Evolutionary conservation across 2,888 invertebrate genomes (phyloP), one percentile per base, ranked within the genome.

Genomic region (Oxycera nigricornis): DNA sequence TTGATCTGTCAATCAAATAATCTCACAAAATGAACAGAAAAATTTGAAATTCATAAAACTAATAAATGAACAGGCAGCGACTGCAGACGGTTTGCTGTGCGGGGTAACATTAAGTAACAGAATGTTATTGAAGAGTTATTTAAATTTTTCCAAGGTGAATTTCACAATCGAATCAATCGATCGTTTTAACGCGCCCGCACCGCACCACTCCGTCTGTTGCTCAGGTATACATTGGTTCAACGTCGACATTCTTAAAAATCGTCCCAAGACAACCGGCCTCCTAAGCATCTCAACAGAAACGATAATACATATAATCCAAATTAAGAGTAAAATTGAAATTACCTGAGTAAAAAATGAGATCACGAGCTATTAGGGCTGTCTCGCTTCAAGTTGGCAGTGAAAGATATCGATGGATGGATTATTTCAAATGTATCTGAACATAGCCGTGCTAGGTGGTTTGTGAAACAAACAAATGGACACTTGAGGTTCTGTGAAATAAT

Each of bases 31-130:
- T 55, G 59, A 59, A 59, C 59, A 59, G 59, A 59, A 59, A 59
- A 30, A 59, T 59, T 59, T 59, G n/a, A 59, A 59, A 59, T 59
- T 59, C 59, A 59, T 59, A 59, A 59, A 59, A 59, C 59, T 59
- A 28, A 59, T 59, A 59, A 59, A 59, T 59, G 59, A 59, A 7
- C 59, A 55, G 20, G 55, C 55, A 55, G 55, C 55, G 9, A 55
- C 20, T 11, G 55, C 39, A 55, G n/a, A 24, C 55, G 24, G 55
- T 55, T 6, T 55, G 17, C 24, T 20, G 22, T 17, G 55, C 17
- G 55, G 55, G 55, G 55, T 24, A 55, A 55, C 55, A 24, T 9
- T 26, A 55, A 59, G 59, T 59, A 59, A 59, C 59, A 59, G 30
- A 28, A 14, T 59, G 59, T 59, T 59, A 59, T 59, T 59, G 28